Percentiles rank a stretch among this genome's conserved stretches.
Conservation (phyloP, 1,140 invertebrate genomes). For the Eriosoma lanigerum region DNA sequence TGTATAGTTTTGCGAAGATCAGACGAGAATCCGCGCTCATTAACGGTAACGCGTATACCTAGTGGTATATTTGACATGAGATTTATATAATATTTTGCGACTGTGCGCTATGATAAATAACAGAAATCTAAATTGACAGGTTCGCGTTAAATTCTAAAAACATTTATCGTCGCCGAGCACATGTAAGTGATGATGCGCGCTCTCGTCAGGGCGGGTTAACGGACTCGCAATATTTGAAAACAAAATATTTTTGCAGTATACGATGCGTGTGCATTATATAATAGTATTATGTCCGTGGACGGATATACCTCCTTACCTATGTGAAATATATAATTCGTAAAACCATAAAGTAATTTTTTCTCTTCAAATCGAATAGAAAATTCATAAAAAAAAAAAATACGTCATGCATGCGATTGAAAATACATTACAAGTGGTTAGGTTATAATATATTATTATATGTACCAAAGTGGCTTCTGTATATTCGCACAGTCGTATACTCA, state of each 20-base stretch:
- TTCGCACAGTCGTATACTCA: too few species aligned
- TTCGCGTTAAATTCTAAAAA: neutral
- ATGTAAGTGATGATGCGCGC: neutral
- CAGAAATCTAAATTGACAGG: constrained; percentile 13
- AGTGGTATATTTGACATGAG: neutral
- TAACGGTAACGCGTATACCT: neutral
- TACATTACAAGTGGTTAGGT: too few species aligned
- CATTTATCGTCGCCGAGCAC: neutral
- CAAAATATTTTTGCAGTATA: neutral
- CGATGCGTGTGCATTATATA: neutral
- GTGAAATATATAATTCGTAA: neutral
- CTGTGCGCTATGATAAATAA: neutral
- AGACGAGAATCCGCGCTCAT: neutral
- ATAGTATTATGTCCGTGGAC: neutral
- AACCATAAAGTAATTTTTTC: neutral
- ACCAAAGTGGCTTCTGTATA: too few species aligned
- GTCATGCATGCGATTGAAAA: too few species aligned
- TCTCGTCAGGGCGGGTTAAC: neutral
- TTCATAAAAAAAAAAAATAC: too few species aligned
- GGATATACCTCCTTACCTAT: too few species aligned
- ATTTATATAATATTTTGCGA: neutral
- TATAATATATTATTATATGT: too few species aligned
- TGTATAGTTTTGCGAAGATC: neutral
- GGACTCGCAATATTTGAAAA: neutral
- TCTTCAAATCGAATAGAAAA: too few species aligned